Base-by-base conservation (phyloP, 2,888 invertebrate species). In the Brachypalpus laphriformis region DNA sequence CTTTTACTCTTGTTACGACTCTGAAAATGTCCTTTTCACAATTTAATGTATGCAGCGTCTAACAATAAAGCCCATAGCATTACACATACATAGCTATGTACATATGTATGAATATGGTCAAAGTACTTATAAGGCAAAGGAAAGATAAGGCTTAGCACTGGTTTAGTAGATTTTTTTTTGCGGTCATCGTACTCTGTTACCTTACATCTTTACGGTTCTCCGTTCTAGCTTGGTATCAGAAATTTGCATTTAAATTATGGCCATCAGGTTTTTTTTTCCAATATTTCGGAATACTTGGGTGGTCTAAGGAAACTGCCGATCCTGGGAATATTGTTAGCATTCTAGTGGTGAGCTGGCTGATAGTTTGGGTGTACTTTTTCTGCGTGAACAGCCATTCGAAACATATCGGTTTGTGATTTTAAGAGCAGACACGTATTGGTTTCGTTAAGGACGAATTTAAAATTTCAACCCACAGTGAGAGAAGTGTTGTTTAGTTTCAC, bases 161-260 rank as follows among this genome's bases (percentile, higher is more conserved):
- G 61, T 28, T 61, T 61, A 28, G 42, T 22, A 9, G 14, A 1
- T n/a, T 37, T 57, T 31, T 37, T 61, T 28, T 45, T 61, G 28
- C 28, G 61, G 61, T 45, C 61, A 61, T 28, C 45, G 61, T 61
- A 28, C 18, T 25, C 11, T n/a, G 40, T 14, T 40, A 8, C n/a
- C 14, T n/a, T 59, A 20, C 57, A n/a, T 61, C 42, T 22, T 61
- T 40, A 28, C 22, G 42, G 20, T 11, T 47, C 31, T 68, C 14
- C 18, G 31, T 56, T 56, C 37, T 20, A 25, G 14, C 47, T 37
- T 8, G n/a, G 16, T 11, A 37, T 71, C 66, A 40, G 22, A 18
- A 71, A 71, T 71, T 59, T 25, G 71, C 71, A 71, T 71, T 71
- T 71, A 71, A 71, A 71, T 71, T 59, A 28, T 49, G 37, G 25